Evolutionary conservation across 2,113 vertebrate species (phyloP), one percentile per base, ranked within the genome.

Genomic region (Puntigrus tetrazona): DNA sequence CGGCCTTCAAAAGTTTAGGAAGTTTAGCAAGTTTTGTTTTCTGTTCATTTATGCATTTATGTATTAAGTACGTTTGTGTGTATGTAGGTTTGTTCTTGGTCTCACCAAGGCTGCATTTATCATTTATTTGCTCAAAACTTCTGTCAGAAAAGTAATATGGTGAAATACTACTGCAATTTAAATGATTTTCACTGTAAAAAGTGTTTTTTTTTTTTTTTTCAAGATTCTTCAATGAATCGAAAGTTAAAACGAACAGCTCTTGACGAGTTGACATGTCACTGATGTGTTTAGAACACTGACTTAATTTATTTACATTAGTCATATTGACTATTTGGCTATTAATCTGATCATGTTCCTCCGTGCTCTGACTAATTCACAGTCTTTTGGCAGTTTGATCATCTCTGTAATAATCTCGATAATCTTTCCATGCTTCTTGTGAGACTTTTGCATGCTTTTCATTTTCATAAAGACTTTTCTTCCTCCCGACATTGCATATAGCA

Each of bases 31-130:
- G 2, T 55, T 47, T 4, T 13, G 3, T 45, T 13, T 45, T 14
- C 3, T 55, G 2, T 55, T 1, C n/a, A 1, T 57, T 8, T 22
- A 8, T 50, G 5, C 2, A 2, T 50, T n/a, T n/a, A n/a, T n/a
- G n/a, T n/a, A n/a, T n/a, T n/a, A n/a, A n/a, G 1, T 50, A 5
- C 16, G 3, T 14, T 1, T 45, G 0, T 16, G 14, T 4, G 3
- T 4, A 47, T 47, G 13, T 45, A 18, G 16, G 1, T 47, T 1
- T 52, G 50, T 52, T 52, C 6, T 55, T 22, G 20, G 2, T 7
- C 20, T 55, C 52, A 55, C 52, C 52, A 55, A 55, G 52, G 52
- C 20, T 55, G 52, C 20, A 55, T 55, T 55, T 55, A 22, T 22
- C 20, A 55, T 55, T 8, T 55, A 55, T 55, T 55, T 22, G 52